Percentiles rank a stretch among this genome's conserved stretches.
Evolutionary conservation across 1,140 invertebrate species (phyloP).

Genomic region (Drosophila prosaltans): DNA sequence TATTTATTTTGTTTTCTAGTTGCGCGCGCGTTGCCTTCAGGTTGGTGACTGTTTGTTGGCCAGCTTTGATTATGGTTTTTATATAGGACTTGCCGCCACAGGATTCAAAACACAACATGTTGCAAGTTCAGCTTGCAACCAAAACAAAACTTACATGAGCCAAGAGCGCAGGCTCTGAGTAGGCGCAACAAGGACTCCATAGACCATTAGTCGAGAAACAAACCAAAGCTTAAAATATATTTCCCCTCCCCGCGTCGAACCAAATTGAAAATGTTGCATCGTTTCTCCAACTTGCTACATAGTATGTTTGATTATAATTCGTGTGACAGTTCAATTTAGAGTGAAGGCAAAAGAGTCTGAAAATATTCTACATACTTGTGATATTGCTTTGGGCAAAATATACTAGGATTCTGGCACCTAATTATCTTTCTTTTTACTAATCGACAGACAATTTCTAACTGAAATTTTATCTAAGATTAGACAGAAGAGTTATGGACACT

Average conservation of each 20-base stretch:
- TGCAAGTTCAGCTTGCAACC: constrained; percentile 56
- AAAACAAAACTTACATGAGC: constrained; percentile 53
- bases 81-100: constrained; percentile 52
- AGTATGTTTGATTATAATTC: constrained; percentile 26
- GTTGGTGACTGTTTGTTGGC: constrained; percentile 46
- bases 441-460: not conserved
- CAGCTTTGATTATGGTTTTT: constrained; percentile 48
- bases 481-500: not conserved
- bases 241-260: constrained; percentile 19
- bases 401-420: constrained; percentile 30
- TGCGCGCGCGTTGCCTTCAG: constrained; percentile 58
- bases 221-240: constrained; percentile 50
- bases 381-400: constrained; percentile 20
- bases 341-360: constrained; percentile 21
- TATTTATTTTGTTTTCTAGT: not conserved
- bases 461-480: not conserved
- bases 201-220: constrained; percentile 21
- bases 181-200: constrained; percentile 1
- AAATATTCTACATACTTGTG: constrained; percentile 1
- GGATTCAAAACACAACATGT: constrained; percentile 79
- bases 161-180: constrained; percentile 40
- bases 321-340: constrained; percentile 53
- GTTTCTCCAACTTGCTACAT: constrained; percentile 8
- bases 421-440: constrained; percentile 19
- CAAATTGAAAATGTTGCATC: constrained; percentile 21